A percentile compares a stretch with the other conserved stretches of the same genome.
These are phyloP conservation scores for Callyntrura guangdongensis DNA, from an alignment of 2,888 invertebrate genomes.

Conservation along the genomic window DNA sequence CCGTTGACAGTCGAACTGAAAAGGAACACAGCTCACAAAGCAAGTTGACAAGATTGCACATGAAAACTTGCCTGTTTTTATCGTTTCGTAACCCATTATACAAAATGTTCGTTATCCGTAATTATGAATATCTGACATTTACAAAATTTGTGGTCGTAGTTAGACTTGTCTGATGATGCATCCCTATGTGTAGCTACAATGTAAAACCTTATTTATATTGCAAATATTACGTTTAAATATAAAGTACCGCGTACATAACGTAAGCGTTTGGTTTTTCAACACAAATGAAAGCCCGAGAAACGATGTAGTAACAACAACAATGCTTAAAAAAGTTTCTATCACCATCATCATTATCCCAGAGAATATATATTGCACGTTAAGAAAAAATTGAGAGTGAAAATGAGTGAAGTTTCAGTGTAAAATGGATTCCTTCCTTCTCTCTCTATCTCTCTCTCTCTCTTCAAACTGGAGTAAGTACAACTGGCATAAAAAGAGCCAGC, in stretches of 20 bases:
- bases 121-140: background rate
- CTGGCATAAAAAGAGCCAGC: background rate
- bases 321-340: background rate
- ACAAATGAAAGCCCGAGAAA: constrained; percentile 6
- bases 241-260: constrained; percentile 22
- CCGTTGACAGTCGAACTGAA: too few relatives aligned
- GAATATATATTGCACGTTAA: background rate
- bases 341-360: constrained; percentile 14
- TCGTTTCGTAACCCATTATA: background rate
- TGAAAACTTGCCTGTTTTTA: background rate
- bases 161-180: background rate
- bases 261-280: constrained; percentile 35
- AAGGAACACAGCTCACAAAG: too few relatives aligned
- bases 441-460: background rate
- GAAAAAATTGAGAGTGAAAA: background rate
- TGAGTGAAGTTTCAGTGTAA: background rate
- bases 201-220: background rate
- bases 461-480: background rate
- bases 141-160: background rate
- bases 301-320: constrained; percentile 50
- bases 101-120: background rate
- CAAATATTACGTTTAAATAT: constrained; percentile 34
- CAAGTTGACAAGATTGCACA: too few relatives aligned
- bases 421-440: background rate
- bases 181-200: background rate